Evolutionary conservation across 2,113 vertebrate genomes (phyloP).

Genomic region (Serinus canaria): DNA sequence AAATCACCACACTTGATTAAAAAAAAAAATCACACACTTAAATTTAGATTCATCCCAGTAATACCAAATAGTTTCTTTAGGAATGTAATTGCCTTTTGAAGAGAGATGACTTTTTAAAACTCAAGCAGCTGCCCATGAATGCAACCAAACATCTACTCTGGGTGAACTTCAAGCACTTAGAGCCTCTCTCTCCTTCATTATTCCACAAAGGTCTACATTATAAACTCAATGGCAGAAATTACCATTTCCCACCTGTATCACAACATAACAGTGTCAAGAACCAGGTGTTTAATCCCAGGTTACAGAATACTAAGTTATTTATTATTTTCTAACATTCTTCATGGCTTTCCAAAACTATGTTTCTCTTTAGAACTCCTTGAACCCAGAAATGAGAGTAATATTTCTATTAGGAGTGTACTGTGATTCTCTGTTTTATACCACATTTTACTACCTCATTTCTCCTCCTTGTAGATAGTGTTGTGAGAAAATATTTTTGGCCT

Average conservation of each 20-base stretch:
- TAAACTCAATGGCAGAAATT: neutral
- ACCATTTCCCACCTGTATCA: neutral
- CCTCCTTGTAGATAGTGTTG: neutral
- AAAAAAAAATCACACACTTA: neutral
- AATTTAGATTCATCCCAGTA: neutral
- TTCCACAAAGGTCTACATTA: neutral
- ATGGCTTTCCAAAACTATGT: neutral
- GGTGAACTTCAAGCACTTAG: neutral
- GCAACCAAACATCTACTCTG: neutral
- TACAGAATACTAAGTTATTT: neutral
- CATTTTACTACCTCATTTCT: neutral
- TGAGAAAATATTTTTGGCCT: neutral
- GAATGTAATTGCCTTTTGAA: neutral
- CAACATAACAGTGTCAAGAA: neutral
- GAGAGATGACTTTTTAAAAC: neutral
- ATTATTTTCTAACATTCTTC: neutral
- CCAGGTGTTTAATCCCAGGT: neutral
- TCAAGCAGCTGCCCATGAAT: neutral
- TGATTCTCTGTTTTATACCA: neutral
- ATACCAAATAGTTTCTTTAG: neutral
- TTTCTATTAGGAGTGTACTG: neutral
- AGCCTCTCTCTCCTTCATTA: neutral
- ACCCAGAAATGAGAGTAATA: neutral
- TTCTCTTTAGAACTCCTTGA: neutral
- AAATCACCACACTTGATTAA: neutral